A percentile compares a stretch with the other conserved stretches of the same genome.
These are phyloP conservation scores for Meles meles DNA, from an alignment of 2,113 vertebrate species.

Conservation along the genomic window DNA sequence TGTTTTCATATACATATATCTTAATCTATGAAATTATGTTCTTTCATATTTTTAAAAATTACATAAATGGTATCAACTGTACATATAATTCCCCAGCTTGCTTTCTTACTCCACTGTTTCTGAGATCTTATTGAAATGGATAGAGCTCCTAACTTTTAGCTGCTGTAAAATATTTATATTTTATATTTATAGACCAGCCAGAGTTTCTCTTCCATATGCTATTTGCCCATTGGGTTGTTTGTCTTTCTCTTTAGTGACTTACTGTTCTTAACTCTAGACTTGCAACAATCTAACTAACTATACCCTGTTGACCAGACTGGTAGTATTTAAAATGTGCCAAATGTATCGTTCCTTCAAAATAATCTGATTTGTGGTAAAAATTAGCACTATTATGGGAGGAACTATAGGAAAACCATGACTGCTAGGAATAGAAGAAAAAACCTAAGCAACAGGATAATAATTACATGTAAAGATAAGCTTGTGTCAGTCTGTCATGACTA, in stretches of 20 bases:
- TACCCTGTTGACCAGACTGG: background rate
- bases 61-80: background rate
- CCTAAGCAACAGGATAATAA: background rate
- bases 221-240: background rate
- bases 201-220: background rate
- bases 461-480: background rate
- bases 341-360: slow-evolving; percentile 20
- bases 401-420: background rate
- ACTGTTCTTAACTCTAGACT: background rate
- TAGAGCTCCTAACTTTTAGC: background rate
- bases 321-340: background rate
- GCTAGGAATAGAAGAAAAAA: background rate
- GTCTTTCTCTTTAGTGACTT: background rate
- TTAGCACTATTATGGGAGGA: background rate
- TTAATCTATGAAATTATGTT: background rate
- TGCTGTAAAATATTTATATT: background rate
- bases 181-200: background rate
- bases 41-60: background rate
- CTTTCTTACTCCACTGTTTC: background rate
- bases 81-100: background rate
- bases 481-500: background rate
- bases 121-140: background rate
- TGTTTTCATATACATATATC: background rate
- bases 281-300: background rate
- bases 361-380: background rate